Evolutionary conservation across 2,888 invertebrate genomes (phyloP).

Genomic region (Holacanthella duospinosa): DNA sequence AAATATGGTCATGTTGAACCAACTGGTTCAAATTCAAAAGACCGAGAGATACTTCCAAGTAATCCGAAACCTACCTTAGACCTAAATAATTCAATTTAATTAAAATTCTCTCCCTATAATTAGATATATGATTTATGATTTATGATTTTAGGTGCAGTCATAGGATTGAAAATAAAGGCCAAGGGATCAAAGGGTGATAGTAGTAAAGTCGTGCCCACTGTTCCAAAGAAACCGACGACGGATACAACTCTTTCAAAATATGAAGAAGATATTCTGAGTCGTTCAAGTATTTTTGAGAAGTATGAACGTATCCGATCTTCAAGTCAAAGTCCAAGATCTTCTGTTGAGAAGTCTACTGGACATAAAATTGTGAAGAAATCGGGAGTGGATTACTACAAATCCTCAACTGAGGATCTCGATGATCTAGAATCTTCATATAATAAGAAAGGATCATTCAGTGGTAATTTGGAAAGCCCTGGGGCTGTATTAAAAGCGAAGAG

Average conservation of each 20-base stretch:
- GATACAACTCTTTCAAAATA: too few relatives aligned
- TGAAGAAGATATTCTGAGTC: constrained; percentile 32
- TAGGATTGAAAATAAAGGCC: too few relatives aligned
- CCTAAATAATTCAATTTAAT: too few relatives aligned
- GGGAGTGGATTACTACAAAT: not conserved
- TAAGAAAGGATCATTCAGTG: not conserved
- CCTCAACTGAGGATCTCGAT: not conserved
- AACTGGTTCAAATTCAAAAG: not conserved
- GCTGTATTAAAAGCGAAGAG: constrained; percentile 61
- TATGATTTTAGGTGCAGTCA: too few relatives aligned
- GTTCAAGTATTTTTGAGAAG: constrained; percentile 13
- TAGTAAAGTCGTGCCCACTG: too few relatives aligned
- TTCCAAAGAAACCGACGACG: too few relatives aligned
- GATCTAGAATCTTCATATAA: not conserved
- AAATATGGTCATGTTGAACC: constrained; percentile 30
- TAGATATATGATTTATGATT: too few relatives aligned
- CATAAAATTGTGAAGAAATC: not conserved
- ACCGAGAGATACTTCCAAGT: too few relatives aligned
- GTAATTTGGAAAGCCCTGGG: constrained; percentile 45
- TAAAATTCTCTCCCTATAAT: too few relatives aligned
- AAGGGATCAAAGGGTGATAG: too few relatives aligned
- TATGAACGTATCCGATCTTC: constrained; percentile 10
- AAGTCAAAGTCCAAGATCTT: constrained; percentile 24
- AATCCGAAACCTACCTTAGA: too few relatives aligned
- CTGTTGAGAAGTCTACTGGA: not conserved